phyloP scores from a whole-genome alignment of 2,113 vertebrate genomes.

The Lasiurus cinereus region DNA sequence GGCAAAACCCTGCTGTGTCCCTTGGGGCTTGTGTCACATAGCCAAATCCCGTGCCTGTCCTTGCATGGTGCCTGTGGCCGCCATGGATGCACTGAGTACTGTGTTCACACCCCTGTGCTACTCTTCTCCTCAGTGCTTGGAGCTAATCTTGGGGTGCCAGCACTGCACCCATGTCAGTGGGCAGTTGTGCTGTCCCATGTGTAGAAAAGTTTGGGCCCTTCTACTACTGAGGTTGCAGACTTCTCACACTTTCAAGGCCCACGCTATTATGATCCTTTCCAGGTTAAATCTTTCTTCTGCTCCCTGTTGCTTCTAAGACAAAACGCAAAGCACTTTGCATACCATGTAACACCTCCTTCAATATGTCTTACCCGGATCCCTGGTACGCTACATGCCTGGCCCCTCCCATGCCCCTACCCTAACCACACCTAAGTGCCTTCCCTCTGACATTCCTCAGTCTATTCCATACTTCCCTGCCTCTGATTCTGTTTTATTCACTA shows the following conservation, averaged over 20 bases:
- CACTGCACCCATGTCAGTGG: not conserved
- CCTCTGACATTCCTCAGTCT: too few species aligned
- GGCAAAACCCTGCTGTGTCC: not conserved
- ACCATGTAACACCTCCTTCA: too few species aligned
- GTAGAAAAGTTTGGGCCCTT: constrained; percentile 8
- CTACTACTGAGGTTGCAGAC: rapidly evolving
- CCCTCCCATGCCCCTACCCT: too few species aligned
- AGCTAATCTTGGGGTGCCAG: constrained; percentile 66
- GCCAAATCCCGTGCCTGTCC: not conserved
- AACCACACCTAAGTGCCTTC: too few species aligned
- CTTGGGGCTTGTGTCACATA: constrained; percentile 2
- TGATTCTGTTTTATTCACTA: too few species aligned
- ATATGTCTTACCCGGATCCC: too few species aligned
- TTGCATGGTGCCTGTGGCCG: constrained; percentile 33
- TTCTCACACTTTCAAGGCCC: not conserved
- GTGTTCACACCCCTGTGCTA: constrained; percentile 61
- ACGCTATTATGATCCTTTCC: too few species aligned
- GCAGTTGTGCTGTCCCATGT: constrained; percentile 71
- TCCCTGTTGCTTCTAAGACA: too few species aligned
- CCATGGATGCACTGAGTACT: constrained; percentile 52
- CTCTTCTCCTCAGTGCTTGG: constrained; percentile 74
- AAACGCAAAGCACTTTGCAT: too few species aligned
- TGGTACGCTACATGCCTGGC: too few species aligned
- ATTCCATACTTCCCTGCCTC: too few species aligned
- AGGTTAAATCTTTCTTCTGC: too few species aligned